Evolutionary conservation across 92 coral and sea anemone species (phyloP).

Genomic region (Anthopleura xanthogrammica): DNA sequence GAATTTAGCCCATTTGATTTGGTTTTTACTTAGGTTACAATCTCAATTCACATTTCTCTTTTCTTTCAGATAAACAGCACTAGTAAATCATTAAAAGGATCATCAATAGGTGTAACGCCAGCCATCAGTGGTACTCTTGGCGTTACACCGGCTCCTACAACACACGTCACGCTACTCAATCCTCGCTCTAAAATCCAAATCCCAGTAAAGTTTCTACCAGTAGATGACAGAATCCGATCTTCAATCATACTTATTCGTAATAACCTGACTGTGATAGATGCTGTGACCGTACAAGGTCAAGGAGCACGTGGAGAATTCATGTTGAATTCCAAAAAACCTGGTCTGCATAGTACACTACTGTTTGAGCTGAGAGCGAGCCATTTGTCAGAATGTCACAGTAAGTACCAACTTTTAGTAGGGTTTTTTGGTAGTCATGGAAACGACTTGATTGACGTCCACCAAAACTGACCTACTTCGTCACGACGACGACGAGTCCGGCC

Average conservation of each 20-base stretch:
- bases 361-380: constrained; percentile 85
- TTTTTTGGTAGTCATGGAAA: background rate
- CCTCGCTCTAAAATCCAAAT: constrained; percentile 80
- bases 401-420: constrained; percentile 27
- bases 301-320: constrained; percentile 94
- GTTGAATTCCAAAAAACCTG: constrained; percentile 89
- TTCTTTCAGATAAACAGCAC: constrained; percentile 8
- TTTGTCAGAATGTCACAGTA: constrained; percentile 86
- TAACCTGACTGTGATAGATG: constrained; percentile 91
- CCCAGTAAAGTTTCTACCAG: constrained; percentile 84
- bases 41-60: background rate
- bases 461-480: no score
- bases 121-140: constrained; percentile 49
- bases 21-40: background rate
- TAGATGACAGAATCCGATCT: constrained; percentile 76
- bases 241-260: constrained; percentile 86
- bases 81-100: constrained; percentile 32
- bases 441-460: background rate
- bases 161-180: constrained; percentile 65
- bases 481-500: no score
- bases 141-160: constrained; percentile 59
- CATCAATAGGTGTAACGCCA: constrained; percentile 47
- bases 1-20: background rate
- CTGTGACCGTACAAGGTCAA: constrained; percentile 87
- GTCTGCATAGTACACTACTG: constrained; percentile 78